Percentiles rank a stretch among this genome's conserved stretches.
Evolutionary conservation across 2,113 vertebrate genomes (phyloP).

Genomic region (Calcarius ornatus): DNA sequence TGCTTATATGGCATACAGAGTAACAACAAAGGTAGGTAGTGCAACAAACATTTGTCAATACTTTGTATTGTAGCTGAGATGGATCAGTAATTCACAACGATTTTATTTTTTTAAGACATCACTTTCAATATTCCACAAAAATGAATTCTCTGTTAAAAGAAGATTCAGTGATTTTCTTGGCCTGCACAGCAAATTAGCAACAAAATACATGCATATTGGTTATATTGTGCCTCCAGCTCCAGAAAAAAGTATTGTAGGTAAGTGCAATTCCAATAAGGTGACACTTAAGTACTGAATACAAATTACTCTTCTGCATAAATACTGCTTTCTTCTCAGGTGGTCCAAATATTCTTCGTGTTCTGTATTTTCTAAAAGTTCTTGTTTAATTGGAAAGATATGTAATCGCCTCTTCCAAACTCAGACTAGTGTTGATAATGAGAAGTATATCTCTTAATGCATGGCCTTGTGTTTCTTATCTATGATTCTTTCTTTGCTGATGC

Average conservation of each 20-base stretch:
- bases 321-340: background rate
- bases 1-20: slow-evolving; percentile 97
- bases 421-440: background rate
- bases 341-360: background rate
- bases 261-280: slow-evolving; percentile 32
- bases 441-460: background rate
- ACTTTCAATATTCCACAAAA: slow-evolving; percentile 84
- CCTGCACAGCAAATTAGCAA: slow-evolving; percentile 93
- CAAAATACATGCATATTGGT: slow-evolving; percentile 92
- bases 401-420: background rate
- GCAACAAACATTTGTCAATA: background rate
- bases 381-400: background rate
- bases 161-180: slow-evolving; percentile 98
- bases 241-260: slow-evolving; percentile 99
- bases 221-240: slow-evolving; percentile 97
- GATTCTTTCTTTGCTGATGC: background rate
- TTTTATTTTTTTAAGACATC: slow-evolving; percentile 79
- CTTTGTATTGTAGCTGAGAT: background rate
- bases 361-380: background rate
- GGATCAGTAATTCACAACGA: background rate
- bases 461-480: background rate
- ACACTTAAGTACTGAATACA: background rate
- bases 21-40: slow-evolving; percentile 86
- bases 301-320: background rate
- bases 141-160: slow-evolving; percentile 90